A percentile compares a stretch with the other conserved stretches of the same genome.
Evolutionary conservation across 2,888 invertebrate genomes (phyloP).

Genomic region (Drosophila anomelani): DNA sequence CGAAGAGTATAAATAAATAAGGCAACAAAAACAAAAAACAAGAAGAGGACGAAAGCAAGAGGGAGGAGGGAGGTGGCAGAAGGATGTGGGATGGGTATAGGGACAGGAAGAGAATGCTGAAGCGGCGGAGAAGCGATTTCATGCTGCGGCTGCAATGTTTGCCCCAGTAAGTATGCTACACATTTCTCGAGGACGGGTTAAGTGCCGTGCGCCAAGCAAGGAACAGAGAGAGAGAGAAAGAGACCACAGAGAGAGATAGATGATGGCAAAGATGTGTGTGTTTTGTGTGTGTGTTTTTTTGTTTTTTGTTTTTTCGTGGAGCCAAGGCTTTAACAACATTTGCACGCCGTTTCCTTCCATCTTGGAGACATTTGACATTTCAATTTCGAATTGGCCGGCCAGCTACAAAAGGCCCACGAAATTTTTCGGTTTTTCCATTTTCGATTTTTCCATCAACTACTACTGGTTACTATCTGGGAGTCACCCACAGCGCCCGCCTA

Average conservation of each 20-base stretch:
- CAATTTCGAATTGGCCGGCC: slow-evolving; percentile 63
- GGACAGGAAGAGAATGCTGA: slow-evolving; percentile 40
- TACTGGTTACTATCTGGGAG: slow-evolving; percentile 3
- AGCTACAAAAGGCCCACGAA: slow-evolving; percentile 9
- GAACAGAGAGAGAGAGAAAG: neutral
- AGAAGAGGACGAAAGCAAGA: neutral
- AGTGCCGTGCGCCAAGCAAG: slow-evolving; percentile 50
- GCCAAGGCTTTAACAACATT: slow-evolving; percentile 55
- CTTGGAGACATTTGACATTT: slow-evolving; percentile 68
- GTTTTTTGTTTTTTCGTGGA: slow-evolving; percentile 25
- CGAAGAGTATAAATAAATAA: slow-evolving; percentile 42
- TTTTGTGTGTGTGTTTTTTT: no score
- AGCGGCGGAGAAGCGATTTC: slow-evolving; percentile 58
- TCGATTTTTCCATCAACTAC: slow-evolving; percentile 23
- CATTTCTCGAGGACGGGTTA: slow-evolving; percentile 70
- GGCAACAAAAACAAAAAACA: slow-evolving; percentile 15
- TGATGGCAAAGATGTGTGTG: slow-evolving; percentile 9
- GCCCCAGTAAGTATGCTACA: slow-evolving; percentile 77
- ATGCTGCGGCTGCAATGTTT: slow-evolving; percentile 69
- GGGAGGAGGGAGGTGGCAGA: slow-evolving; percentile 5
- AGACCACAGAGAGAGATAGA: slow-evolving; percentile 1
- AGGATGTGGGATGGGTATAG: neutral
- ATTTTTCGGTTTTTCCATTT: slow-evolving; percentile 4
- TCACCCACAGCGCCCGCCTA: neutral
- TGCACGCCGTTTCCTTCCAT: slow-evolving; percentile 37